Evolutionary conservation across 2,797 vertebrate species (phyloP).

Genomic region (Oreortyx pictus): DNA sequence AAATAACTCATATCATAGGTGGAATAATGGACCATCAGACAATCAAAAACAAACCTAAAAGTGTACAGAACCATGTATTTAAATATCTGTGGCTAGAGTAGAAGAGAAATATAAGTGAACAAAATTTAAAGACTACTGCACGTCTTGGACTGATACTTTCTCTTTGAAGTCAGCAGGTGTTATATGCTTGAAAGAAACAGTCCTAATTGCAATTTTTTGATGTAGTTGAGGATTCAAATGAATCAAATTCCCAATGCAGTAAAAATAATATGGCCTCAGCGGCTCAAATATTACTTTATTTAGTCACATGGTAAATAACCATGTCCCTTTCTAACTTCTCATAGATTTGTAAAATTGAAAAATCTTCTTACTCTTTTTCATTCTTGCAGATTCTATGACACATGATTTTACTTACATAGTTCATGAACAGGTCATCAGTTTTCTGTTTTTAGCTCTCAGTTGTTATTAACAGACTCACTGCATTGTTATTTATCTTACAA

Average conservation of each 20-base stretch:
- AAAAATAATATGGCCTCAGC: slow-evolving; percentile 47
- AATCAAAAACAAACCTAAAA: neutral
- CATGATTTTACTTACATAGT: neutral
- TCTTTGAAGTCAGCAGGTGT: slow-evolving; percentile 35
- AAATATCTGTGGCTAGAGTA: neutral
- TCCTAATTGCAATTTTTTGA: slow-evolving; percentile 19
- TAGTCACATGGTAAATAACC: slow-evolving; percentile 17
- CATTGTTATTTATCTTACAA: neutral
- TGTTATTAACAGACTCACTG: neutral
- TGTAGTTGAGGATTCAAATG: neutral
- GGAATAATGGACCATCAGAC: neutral
- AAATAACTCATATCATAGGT: neutral
- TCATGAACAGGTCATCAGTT: neutral
- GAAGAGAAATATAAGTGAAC: neutral
- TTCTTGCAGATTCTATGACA: neutral
- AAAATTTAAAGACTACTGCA: neutral
- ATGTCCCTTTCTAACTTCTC: neutral
- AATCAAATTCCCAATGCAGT: slow-evolving; percentile 18
- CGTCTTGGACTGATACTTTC: neutral
- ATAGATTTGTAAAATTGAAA: neutral
- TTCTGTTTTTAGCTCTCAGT: neutral
- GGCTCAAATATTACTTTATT: neutral
- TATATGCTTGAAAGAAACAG: neutral
- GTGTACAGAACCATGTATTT: neutral
- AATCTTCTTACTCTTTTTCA: neutral